Conservation (phyloP, 1,140 invertebrate species). For the Prorops nasuta region DNA sequence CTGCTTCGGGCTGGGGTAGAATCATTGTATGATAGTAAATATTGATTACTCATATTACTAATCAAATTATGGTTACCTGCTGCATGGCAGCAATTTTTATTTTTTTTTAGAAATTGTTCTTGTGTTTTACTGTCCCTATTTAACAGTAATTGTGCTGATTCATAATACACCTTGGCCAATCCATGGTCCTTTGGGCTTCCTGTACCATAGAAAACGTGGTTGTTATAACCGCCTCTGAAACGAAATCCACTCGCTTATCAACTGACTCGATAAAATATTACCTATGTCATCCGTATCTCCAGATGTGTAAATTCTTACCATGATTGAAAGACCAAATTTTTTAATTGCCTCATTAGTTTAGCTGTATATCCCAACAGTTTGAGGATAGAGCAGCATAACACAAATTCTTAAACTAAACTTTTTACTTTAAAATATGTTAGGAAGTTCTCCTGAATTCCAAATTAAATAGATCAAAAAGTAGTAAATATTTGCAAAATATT, state of each 20-base stretch:
- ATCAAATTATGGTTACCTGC: slow-evolving; percentile 35
- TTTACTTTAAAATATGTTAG: too few relatives aligned
- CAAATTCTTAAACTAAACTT: too few relatives aligned
- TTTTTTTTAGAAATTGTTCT: slow-evolving; percentile 6
- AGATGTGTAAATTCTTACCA: slow-evolving; percentile 21
- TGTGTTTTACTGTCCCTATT: slow-evolving; percentile 6
- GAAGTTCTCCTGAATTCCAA: too few relatives aligned
- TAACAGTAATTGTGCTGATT: slow-evolving; percentile 27
- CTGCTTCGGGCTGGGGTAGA: slow-evolving; percentile 15
- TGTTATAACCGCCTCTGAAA: slow-evolving; percentile 45
- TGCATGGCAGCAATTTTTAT: slow-evolving; percentile 25
- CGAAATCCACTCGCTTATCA: slow-evolving; percentile 36
- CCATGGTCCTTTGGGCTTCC: slow-evolving; percentile 24
- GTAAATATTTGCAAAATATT: too few relatives aligned
- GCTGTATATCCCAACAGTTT: too few relatives aligned
- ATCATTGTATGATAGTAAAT: slow-evolving; percentile 13
- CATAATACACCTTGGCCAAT: slow-evolving; percentile 36
- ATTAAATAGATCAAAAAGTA: too few relatives aligned
- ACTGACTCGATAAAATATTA: slow-evolving; percentile 21
- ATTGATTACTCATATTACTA: slow-evolving; percentile 22
- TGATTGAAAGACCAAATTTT: slow-evolving; percentile 22
- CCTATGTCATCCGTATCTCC: slow-evolving; percentile 17
- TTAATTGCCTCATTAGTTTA: slow-evolving; percentile 22
- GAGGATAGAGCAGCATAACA: too few relatives aligned
- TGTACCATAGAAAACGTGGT: slow-evolving; percentile 31